A percentile compares a stretch with the other conserved stretches of the same genome.
Conservation (phyloP, 2,888 invertebrate species). For the Acanthococcus lagerstroemiae region DNA sequence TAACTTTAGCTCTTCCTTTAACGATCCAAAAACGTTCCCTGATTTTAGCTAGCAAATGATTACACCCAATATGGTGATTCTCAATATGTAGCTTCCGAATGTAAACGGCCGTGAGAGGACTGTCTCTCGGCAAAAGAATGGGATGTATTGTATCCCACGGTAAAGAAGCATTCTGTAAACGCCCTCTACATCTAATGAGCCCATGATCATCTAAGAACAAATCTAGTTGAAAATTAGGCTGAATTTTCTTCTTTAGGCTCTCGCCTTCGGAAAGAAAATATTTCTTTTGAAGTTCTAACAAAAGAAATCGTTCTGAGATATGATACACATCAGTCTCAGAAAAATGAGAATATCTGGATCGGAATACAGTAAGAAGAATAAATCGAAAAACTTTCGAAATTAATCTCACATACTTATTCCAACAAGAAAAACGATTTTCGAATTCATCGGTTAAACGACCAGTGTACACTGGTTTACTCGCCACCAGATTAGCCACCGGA, state of each 20-base stretch:
- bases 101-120: background rate
- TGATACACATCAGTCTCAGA: background rate
- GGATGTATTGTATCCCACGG: background rate
- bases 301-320: background rate
- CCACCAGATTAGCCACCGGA: no score
- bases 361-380: background rate
- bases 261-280: background rate
- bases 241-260: background rate
- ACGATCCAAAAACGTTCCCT: background rate
- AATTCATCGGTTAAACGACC: no score
- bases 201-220: background rate
- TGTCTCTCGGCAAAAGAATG: background rate
- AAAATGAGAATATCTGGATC: background rate
- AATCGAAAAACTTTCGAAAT: background rate
- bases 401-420: background rate
- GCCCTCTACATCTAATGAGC: background rate
- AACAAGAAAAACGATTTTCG: background rate
- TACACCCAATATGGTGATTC: background rate
- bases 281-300: background rate
- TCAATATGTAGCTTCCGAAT: background rate
- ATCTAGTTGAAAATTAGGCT: background rate
- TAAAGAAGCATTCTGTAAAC: background rate
- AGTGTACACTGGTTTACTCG: no score
- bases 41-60: background rate
- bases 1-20: background rate